These are phyloP conservation scores for Noctua janthina DNA, from an alignment of 2,888 invertebrate genomes.

Conservation along the genomic window DNA sequence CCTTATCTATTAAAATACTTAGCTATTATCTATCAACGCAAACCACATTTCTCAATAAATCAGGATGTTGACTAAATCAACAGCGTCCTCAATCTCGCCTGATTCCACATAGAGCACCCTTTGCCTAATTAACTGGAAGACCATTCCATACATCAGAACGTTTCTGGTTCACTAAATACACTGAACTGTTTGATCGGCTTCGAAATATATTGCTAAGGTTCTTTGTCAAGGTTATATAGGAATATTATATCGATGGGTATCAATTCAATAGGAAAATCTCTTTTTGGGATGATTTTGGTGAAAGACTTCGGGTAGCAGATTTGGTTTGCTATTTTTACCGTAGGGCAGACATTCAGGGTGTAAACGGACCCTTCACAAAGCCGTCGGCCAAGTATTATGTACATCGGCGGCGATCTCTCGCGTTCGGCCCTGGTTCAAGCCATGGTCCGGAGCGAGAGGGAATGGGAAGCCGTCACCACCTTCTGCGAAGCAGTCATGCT, in stretches of 20 bases:
- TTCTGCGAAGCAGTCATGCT: too few relatives aligned
- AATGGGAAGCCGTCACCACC: too few relatives aligned
- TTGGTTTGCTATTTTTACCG: background rate
- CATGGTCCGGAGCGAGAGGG: too few relatives aligned
- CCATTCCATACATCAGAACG: slow-evolving; percentile 51
- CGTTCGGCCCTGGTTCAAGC: too few relatives aligned
- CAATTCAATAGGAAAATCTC: background rate
- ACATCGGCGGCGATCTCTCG: too few relatives aligned
- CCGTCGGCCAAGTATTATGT: too few relatives aligned
- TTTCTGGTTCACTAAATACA: slow-evolving; percentile 43
- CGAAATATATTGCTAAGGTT: slow-evolving; percentile 32
- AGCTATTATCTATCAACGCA: background rate
- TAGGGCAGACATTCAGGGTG: background rate
- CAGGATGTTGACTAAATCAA: slow-evolving; percentile 38
- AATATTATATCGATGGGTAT: slow-evolving; percentile 13
- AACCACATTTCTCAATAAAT: background rate
- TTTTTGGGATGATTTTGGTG: slow-evolving; percentile 9
- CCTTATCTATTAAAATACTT: background rate
- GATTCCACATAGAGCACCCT: slow-evolving; percentile 54
- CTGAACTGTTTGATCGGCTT: slow-evolving; percentile 48
- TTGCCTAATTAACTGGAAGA: slow-evolving; percentile 54
- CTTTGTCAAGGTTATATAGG: slow-evolving; percentile 18
- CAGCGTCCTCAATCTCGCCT: slow-evolving; percentile 35
- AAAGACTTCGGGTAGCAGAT: background rate
- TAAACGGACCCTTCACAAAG: too few relatives aligned